phyloP scores from a whole-genome alignment of 2,797 vertebrate genomes.

The Limosa lapponica region DNA sequence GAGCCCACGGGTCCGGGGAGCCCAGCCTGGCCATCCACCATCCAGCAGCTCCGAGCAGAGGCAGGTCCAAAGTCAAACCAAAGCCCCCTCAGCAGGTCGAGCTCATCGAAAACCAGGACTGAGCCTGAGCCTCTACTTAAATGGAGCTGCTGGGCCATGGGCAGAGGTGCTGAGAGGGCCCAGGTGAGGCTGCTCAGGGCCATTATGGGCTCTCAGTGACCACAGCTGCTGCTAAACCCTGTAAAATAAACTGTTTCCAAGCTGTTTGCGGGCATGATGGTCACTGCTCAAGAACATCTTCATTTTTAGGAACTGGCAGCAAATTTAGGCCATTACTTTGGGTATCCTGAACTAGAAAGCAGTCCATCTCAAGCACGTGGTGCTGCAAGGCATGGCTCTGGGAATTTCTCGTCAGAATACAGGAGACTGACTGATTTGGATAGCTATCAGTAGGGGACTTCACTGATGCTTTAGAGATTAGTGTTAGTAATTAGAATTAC shows the following conservation, averaged over 20 bases:
- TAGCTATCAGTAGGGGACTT: background rate
- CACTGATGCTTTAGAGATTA: background rate
- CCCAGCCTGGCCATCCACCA: accelerated
- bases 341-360: background rate
- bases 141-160: background rate
- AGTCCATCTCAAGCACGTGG: background rate
- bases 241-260: background rate
- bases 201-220: background rate
- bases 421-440: background rate
- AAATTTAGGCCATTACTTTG: background rate
- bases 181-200: background rate
- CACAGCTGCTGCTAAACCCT: background rate
- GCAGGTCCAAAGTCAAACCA: background rate
- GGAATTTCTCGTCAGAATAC: background rate
- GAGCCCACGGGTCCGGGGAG: accelerated
- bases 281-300: background rate
- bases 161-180: background rate
- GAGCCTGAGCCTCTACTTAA: accelerated
- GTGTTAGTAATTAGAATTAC: background rate
- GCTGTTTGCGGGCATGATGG: background rate
- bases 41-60: background rate
- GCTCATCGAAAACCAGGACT: background rate
- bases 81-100: background rate
- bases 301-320: background rate
- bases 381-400: background rate